Evolutionary conservation across 2,888 invertebrate species (phyloP).

Genomic region (Orthosia gracilis): DNA sequence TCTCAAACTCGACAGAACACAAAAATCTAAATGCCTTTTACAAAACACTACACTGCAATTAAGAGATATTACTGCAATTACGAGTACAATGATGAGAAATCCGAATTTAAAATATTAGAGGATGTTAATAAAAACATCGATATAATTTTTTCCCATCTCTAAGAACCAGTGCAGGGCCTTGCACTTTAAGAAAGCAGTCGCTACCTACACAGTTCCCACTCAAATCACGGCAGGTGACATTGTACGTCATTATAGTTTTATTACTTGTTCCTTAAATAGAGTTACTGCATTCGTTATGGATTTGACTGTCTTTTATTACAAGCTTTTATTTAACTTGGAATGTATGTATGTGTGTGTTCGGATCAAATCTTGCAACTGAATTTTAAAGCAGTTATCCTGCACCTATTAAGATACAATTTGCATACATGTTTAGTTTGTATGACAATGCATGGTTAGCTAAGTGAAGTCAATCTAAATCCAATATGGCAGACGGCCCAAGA

Average conservation of each 20-base stretch:
- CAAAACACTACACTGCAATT: no score
- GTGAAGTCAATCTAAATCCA: no score
- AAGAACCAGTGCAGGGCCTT: slow-evolving; percentile 69
- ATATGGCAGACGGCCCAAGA: no score
- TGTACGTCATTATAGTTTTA: not conserved
- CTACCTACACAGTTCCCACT: slow-evolving; percentile 53
- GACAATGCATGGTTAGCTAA: no score
- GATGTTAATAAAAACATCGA: slow-evolving; percentile 39
- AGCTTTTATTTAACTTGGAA: no score
- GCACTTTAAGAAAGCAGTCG: slow-evolving; percentile 76
- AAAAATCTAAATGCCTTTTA: not conserved
- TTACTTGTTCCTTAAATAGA: slow-evolving; percentile 26
- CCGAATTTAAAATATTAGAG: not conserved
- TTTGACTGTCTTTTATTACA: not conserved
- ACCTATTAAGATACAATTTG: no score
- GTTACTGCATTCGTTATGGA: not conserved
- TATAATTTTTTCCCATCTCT: slow-evolving; percentile 48
- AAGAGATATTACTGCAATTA: no score
- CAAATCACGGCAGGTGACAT: slow-evolving; percentile 35
- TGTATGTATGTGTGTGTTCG: no score
- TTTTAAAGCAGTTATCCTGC: no score
- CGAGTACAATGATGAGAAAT: not conserved
- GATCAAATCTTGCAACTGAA: no score
- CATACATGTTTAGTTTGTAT: no score
- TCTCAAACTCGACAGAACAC: not conserved